Evolutionary conservation across 2,888 invertebrate species (phyloP), one percentile per base, ranked within the genome.

Genomic region (Thyatira batis): DNA sequence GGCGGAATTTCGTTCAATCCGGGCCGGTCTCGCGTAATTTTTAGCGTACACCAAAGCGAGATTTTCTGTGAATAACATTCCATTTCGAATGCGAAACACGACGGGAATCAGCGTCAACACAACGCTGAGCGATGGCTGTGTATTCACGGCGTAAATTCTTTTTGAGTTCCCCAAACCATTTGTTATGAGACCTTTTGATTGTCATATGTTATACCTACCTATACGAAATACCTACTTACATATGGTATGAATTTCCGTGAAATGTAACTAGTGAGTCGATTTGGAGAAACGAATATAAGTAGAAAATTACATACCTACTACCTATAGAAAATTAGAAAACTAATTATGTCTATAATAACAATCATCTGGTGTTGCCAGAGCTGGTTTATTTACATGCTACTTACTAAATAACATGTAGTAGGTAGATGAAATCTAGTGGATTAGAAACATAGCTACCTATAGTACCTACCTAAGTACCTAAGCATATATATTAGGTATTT

Each of bases 1-100:
- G 80, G 84, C 73, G 89, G 87, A 87, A 89, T 90, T 90, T 84
- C 85, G 90, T 87, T 92, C 91, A 92, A 91, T 92, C 90, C 85
- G 82, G 82, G 76, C 78, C 73, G 78, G 84, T 84, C 76, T 77
- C 78, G 82, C 86, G 91, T 91, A 90, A 90, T 92, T 91, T 92
- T 90, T 89, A 84, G 86, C 90, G 86, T 86, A 86, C 84, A 84
- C 84, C 81, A 80, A 86, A 85, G 83, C 84, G 76, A 81, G 85
- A 88, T 89, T 86, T 88, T 86, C 78, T 77, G 83, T 86, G 90
- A 89, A 90, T 91, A 89, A 89, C 90, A 92, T 92, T 91, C 90
- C 92, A 87, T 91, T 90, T 87, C 80, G 84, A 78, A 86, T 84
- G 86, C 84, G 84, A 77, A 87, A 87, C 86, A 88, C 85, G 86